A percentile compares a stretch with the other conserved stretches of the same genome.
Evolutionary conservation across 2,797 vertebrate genomes (phyloP).

Genomic region (Aselliscus stoliczkanus): DNA sequence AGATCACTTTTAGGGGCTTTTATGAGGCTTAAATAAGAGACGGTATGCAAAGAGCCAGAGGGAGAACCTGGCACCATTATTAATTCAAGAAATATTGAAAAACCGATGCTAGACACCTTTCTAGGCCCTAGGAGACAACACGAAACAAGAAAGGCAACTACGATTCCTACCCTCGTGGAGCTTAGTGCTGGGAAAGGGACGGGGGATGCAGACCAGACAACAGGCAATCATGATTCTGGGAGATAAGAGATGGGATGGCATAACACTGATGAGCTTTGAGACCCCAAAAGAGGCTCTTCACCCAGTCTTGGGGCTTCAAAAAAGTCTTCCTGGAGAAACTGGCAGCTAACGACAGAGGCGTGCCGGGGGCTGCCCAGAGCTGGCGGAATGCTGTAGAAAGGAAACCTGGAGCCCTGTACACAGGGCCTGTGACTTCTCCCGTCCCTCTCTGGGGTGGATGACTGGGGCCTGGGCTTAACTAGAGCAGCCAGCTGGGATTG

Average conservation of each 20-base stretch:
- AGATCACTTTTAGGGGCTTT: neutral
- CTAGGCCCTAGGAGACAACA: neutral
- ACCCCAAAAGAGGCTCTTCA: neutral
- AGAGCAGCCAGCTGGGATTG: neutral
- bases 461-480: neutral
- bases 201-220: neutral
- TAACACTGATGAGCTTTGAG: neutral
- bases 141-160: neutral
- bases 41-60: neutral
- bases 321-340: neutral
- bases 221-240: neutral
- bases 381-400: too few species aligned
- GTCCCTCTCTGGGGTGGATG: neutral
- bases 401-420: too few species aligned
- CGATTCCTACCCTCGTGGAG: neutral
- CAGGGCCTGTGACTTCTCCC: neutral
- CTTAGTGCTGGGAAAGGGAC: neutral
- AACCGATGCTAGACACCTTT: neutral
- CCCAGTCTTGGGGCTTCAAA: neutral
- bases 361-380: neutral
- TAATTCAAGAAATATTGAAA: neutral
- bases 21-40: neutral
- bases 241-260: neutral
- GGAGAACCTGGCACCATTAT: neutral
- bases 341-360: neutral